phyloP scores from a whole-genome alignment of 2,113 vertebrate genomes.

The Centropristis striata region DNA sequence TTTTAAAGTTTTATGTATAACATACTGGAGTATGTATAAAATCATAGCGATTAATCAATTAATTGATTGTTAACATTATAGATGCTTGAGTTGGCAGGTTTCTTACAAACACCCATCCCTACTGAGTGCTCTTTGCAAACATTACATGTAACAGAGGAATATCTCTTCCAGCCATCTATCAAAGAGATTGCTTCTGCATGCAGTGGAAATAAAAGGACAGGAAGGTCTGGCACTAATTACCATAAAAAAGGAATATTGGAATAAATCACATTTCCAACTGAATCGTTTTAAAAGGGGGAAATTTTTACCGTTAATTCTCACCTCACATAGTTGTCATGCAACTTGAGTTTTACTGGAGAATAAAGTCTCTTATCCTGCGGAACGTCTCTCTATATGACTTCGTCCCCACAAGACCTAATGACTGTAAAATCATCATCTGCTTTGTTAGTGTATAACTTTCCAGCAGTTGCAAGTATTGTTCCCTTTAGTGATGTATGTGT shows the following conservation, averaged over 20 bases:
- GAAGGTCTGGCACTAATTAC: conserved; percentile 37
- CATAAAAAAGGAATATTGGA: conserved; percentile 8
- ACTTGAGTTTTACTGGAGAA: conserved; percentile 13
- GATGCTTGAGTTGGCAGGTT: too few species aligned
- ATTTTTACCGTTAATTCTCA: conserved; percentile 17
- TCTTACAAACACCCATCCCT: too few species aligned
- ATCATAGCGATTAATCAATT: too few species aligned
- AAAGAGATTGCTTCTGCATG: background rate
- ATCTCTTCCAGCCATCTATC: background rate
- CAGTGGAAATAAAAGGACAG: conserved; percentile 26
- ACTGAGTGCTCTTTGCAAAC: background rate
- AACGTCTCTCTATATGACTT: background rate
- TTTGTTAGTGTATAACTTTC: too few species aligned
- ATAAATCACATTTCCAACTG: conserved; percentile 23
- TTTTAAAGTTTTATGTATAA: conserved; percentile 28
- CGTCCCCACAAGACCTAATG: background rate
- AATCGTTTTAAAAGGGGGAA: conserved; percentile 23
- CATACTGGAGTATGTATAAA: too few species aligned
- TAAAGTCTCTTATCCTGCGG: background rate
- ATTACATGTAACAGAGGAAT: background rate
- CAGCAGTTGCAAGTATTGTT: too few species aligned
- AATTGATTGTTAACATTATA: too few species aligned
- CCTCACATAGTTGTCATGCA: conserved; percentile 28
- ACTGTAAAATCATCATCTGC: background rate
- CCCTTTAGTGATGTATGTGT: too few species aligned